Evolutionary conservation across 2,888 invertebrate genomes (phyloP), one percentile per base, ranked within the genome.

Genomic region (Polydrusus cervinus): DNA sequence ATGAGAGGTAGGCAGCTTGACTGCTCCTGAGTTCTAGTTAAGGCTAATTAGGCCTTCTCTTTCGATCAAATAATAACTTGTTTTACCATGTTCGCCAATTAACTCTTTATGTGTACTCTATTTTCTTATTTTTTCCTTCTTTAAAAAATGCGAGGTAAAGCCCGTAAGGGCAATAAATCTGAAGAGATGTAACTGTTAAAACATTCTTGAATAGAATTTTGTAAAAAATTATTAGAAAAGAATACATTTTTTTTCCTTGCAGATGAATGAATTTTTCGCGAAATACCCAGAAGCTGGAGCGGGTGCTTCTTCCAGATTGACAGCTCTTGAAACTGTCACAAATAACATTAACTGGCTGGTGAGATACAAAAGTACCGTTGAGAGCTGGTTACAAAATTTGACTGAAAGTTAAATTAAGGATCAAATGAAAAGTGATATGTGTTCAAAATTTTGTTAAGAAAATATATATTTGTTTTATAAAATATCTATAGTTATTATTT

Each of bases 241-340:
- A n/a, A n/a, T n/a, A n/a, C n/a, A n/a, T 40, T 40, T 11, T 53
- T 62, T 70, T 66, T 76, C 43, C 77, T 87, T 86, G 14, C 83
- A 94, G 94, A 93, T 96, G 90, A 88, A 92, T 81, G 86, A 87
- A 0, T 97, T 97, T 87, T 97, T 96, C 84, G 87, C 86, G 0
- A 89, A 91, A 81, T 92, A 96, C 85, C 95, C 97, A 0, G 92
- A 96, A 0, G 95, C 95, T 0, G 97, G 97, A 0, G 96, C 97
- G 0, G 97, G 97, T 0, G 92, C 90, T 38, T 86, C 91, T 9
- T 92, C 92, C 0, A 89, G 97, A 38, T 88, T 89, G 18, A 91
- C 92, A 79, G 95, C 97, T 0, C 84, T 95, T 0, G 96, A 95
- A 85, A 92, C 89, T 0, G 93, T 97, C 0, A 88, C 90, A 60